Evolutionary conservation across 1,140 invertebrate genomes (phyloP).

Genomic region (Drosophila grimshawi): DNA sequence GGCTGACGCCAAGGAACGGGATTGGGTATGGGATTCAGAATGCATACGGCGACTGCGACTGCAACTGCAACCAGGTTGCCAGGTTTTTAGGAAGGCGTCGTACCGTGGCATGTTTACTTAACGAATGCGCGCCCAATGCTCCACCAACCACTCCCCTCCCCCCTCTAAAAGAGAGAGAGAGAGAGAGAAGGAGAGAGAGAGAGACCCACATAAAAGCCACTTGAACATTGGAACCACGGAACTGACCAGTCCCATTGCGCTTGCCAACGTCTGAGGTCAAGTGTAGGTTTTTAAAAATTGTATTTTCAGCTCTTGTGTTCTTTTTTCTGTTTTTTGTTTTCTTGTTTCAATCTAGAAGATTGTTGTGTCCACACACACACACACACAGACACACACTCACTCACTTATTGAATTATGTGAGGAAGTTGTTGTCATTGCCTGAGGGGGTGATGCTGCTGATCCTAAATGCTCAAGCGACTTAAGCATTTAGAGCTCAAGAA

Average conservation of each 20-base stretch:
- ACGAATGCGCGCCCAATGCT: constrained; percentile 63
- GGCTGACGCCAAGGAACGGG: constrained; percentile 60
- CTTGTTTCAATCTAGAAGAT: constrained; percentile 41
- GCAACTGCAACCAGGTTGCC: constrained; percentile 38
- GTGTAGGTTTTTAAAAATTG: constrained; percentile 57
- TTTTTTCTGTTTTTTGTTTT: constrained; percentile 26
- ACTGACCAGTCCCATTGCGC: constrained; percentile 45
- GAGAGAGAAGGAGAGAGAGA: not conserved
- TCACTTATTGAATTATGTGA: constrained; percentile 58
- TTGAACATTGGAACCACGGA: constrained; percentile 60
- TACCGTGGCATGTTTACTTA: constrained; percentile 82
- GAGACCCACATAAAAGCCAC: constrained; percentile 63
- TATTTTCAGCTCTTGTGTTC: constrained; percentile 26
- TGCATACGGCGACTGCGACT: not conserved
- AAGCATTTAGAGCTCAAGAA: constrained; percentile 1
- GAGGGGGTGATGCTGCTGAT: constrained; percentile 17
- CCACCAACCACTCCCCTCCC: constrained; percentile 13
- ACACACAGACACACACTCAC: too few species aligned
- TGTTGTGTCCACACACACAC: constrained; percentile 21
- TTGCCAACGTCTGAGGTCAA: constrained; percentile 69
- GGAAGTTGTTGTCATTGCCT: constrained; percentile 55
- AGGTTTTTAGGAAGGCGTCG: constrained; percentile 79
- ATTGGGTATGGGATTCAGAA: constrained; percentile 51
- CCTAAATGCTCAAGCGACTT: not conserved
- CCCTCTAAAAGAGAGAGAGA: not conserved